Base-by-base conservation (phyloP, 1,140 invertebrate genomes). In the Varroa destructor region DNA sequence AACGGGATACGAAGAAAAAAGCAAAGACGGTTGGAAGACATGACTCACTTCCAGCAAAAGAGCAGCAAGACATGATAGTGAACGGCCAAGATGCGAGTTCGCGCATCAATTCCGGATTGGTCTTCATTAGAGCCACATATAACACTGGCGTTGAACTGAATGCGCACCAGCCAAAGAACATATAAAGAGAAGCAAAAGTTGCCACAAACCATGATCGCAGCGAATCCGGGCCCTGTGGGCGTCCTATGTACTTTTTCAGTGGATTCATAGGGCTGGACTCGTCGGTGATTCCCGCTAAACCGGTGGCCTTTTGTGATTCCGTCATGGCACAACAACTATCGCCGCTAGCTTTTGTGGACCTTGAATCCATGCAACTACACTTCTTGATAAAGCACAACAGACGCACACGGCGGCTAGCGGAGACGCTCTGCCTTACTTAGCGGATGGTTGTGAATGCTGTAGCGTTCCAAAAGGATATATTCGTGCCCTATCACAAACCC, bases 11-110 rank as follows among this genome's bases (percentile, higher is more conserved):
- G 25, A 25, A 25, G 25, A 25, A 25, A 25, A 25, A 51, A 51
- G 8, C 46, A 51, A 51, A 51, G 46, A 25, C 25, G 25, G 25
- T 25, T 25, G 25, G 25, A 25, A 3, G 57, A 42, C 25, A 12
- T 6, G 40, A 67, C 61, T 67, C 46, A 67, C 61, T 67, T 46
- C 61, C 61, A 40, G 61, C 40, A 46, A 67, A 67, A 25, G 61
- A 43, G 8, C 61, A 67, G 61, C 61, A 67, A 40, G 61, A 67
- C 61, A 67, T 67, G 37, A 67, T 40, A 12, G 61, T 67, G 37
- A 67, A 67, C n/a, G 61, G 61, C 61, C 61, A 67, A 40, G 61
- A 67, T 43, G 61, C 61, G 12, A 46, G 40, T 67, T 67, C 61
- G 12, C 61, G 40, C 36, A 37, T 43, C 40, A 67, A 46, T 12